These are phyloP conservation scores for Cyprinodon variegatus DNA, from an alignment of 2,113 vertebrate genomes.

Conservation along the genomic window DNA sequence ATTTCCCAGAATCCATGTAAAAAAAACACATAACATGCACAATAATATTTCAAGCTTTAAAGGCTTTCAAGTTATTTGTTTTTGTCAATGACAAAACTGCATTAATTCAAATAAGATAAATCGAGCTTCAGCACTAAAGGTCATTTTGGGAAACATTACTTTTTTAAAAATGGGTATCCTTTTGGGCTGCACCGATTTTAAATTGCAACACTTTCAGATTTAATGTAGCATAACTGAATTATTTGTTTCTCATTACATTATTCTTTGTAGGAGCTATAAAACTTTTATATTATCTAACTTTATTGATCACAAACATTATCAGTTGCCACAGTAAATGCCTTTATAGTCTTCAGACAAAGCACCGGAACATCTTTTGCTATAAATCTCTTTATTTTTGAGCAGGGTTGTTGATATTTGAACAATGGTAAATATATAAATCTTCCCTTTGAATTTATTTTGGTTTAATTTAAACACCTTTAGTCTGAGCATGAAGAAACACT, in stretches of 20 bases:
- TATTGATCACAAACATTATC: neutral
- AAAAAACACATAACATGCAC: neutral
- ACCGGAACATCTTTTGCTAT: neutral
- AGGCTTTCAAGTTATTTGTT: too few relatives aligned
- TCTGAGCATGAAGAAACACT: slow-evolving; percentile 8
- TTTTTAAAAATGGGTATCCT: neutral
- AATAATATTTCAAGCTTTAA: neutral
- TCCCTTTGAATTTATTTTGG: slow-evolving; percentile 31
- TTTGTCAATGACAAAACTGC: neutral
- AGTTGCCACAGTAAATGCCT: neutral
- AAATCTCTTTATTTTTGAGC: neutral
- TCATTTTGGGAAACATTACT: neutral
- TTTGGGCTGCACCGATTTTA: neutral
- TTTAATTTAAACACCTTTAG: slow-evolving; percentile 29
- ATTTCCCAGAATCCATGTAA: slow-evolving; percentile 11
- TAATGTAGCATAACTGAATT: neutral
- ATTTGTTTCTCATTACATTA: neutral
- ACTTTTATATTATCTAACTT: neutral
- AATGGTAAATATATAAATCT: slow-evolving; percentile 2
- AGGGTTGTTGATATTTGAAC: neutral
- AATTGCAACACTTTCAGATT: too few relatives aligned
- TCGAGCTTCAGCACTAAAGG: neutral
- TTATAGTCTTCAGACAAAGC: neutral
- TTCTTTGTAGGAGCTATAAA: neutral
- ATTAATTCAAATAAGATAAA: neutral